phyloP scores from a whole-genome alignment of 2,113 vertebrate genomes.

The Alligator mississippiensis region DNA sequence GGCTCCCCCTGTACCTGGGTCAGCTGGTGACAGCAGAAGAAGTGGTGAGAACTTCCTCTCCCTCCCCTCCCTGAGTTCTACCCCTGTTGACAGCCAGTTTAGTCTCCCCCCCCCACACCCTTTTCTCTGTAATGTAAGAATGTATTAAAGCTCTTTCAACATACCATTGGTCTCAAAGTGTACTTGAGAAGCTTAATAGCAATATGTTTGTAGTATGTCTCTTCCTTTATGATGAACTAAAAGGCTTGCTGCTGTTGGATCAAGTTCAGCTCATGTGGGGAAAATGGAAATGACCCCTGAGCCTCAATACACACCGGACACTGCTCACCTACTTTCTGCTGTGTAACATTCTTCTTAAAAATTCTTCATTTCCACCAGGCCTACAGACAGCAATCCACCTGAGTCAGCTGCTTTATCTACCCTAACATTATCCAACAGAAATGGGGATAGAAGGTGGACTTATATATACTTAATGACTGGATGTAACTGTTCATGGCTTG shows the following conservation, averaged over 20 bases:
- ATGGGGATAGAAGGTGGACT: neutral
- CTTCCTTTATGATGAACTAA: neutral
- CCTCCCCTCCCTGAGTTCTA: no score
- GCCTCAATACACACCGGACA: neutral
- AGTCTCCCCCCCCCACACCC: neutral
- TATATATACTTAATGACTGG: neutral
- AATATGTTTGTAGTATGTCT: neutral
- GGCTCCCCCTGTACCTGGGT: no score
- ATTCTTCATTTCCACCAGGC: neutral
- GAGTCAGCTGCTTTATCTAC: neutral
- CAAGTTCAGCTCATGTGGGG: neutral
- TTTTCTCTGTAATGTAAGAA: neutral
- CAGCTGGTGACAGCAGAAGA: no score
- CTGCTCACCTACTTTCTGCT: neutral
- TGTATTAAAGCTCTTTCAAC: neutral
- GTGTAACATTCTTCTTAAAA: neutral
- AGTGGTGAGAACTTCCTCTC: no score
- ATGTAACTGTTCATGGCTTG: neutral
- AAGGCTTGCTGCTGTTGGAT: neutral
- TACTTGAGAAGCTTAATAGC: neutral
- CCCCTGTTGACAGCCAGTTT: neutral
- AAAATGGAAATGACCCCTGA: neutral
- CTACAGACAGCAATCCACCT: neutral
- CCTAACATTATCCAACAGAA: neutral
- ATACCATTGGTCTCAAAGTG: neutral